Evolutionary conservation across 1,140 invertebrate species (phyloP), one percentile per base, ranked within the genome.

Genomic region (Nephila pilipes): DNA sequence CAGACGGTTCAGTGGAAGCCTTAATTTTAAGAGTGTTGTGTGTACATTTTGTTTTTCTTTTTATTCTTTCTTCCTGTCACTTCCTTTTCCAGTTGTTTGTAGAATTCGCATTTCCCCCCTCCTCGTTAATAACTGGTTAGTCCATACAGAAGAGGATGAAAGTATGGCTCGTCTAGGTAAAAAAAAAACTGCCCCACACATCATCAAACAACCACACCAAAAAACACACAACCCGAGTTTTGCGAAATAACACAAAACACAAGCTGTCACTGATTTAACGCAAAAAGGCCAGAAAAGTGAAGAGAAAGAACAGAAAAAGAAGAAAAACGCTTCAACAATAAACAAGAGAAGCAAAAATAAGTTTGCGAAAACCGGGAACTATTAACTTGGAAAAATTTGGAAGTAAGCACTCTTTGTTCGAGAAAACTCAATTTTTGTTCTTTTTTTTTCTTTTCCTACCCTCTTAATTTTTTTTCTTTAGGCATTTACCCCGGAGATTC

Each of bases 361-460:
- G 6, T 58, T 32, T 87, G 36, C 32, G 60, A 69, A 88, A 88
- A 75, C 58, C 22, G 32, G 63, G 32, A 36, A 90, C 38, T 85
- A 85, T 57, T 57, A 83, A 83, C 12, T 83, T 20, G n/a, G 22
- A 54, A 81, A 85, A 85, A 8, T 63, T 60, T 32, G 10, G 2
- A 29, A 60, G 83, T 36, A 55, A 85, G 29, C 55, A 85, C n/a
- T 60, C 55, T 85, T 85, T 85, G 83, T 85, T 85, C 32, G n/a
- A 36, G 54, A 85, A 85, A 57, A 80, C 29, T 80, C 80, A 46
- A 81, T 81, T 81, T 55, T 57, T 83, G 81, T 83, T 83, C 81
- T 55, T 55, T 55, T 16, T 25, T 83, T 36, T 80, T 80, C 1
- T 32, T n/a, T 46, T 46, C 8, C 8, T 10, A 6, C 6, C 6